phyloP scores from a whole-genome alignment of 92 coral and sea anemone genomes.

The Porites evermanni region DNA sequence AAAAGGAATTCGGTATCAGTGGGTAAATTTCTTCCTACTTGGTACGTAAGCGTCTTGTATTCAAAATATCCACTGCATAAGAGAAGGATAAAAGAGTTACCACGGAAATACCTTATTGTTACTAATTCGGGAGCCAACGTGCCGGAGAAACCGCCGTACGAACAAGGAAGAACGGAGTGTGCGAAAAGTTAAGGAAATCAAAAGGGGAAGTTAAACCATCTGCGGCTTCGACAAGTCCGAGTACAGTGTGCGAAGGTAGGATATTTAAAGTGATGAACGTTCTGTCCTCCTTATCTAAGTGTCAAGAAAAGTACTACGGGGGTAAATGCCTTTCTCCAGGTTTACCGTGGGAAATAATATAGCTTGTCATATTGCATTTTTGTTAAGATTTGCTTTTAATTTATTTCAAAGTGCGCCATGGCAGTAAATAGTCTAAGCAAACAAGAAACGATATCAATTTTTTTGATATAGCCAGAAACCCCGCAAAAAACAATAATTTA shows the following conservation, averaged over 20 bases:
- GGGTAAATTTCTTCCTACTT: not conserved
- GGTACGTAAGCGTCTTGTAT: no score
- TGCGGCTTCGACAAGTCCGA: not conserved
- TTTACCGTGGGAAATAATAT: not conserved
- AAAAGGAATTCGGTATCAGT: not conserved
- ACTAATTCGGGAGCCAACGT: not conserved
- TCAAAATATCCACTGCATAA: no score
- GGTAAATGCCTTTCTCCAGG: not conserved
- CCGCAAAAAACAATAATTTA: no score
- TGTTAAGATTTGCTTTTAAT: not conserved
- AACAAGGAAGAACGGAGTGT: not conserved
- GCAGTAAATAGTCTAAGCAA: no score
- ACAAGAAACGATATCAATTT: no score
- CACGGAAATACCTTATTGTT: not conserved
- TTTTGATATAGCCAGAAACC: no score
- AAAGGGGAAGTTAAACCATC: not conserved
- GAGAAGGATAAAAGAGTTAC: no score
- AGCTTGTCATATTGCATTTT: not conserved
- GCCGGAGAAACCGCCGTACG: not conserved
- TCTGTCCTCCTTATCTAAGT: not conserved
- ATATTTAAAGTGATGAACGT: not conserved
- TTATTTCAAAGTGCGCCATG: no score
- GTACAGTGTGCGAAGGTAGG: not conserved
- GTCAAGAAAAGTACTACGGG: not conserved
- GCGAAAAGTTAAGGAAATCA: not conserved